phyloP scores from a whole-genome alignment of 92 coral and sea anemone genomes.

The Phenganax marumi region DNA sequence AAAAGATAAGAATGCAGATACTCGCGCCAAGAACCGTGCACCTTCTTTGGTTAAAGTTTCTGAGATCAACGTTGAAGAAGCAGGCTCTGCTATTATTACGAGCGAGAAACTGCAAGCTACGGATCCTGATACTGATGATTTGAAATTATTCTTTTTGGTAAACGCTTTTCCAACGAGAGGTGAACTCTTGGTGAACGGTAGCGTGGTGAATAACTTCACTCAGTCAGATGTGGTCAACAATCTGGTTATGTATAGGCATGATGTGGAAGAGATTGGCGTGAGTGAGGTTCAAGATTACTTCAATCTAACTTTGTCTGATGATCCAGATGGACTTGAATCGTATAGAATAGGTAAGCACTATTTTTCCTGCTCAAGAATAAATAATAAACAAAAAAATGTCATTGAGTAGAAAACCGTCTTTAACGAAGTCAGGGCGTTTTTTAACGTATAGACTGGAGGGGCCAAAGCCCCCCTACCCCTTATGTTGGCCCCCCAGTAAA shows the following conservation, averaged over 20 bases:
- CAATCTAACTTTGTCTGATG: slow-evolving; percentile 72
- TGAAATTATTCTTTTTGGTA: slow-evolving; percentile 63
- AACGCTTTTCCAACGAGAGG: slow-evolving; percentile 87
- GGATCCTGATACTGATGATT: slow-evolving; percentile 56
- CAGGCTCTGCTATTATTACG: slow-evolving; percentile 67
- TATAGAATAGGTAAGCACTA: slow-evolving; percentile 1
- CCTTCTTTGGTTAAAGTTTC: slow-evolving; percentile 34
- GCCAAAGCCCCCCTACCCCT: no score
- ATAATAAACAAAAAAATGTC: no score
- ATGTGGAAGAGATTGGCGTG: slow-evolving; percentile 90
- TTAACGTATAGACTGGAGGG: no score
- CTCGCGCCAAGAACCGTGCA: slow-evolving; percentile 23
- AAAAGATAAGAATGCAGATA: slow-evolving; percentile 35
- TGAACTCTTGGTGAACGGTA: slow-evolving; percentile 72
- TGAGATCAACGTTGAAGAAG: slow-evolving; percentile 79
- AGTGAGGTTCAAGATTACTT: slow-evolving; percentile 79
- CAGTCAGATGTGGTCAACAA: slow-evolving; percentile 78
- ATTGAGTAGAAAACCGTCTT: no score
- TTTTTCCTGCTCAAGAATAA: neutral
- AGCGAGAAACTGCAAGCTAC: slow-evolving; percentile 51
- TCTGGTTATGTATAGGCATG: slow-evolving; percentile 78
- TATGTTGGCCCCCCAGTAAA: no score
- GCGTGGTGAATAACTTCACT: slow-evolving; percentile 57
- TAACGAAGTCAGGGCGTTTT: no score
- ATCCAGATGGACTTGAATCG: slow-evolving; percentile 29